Evolutionary conservation across 2,888 invertebrate species (phyloP), one percentile per base, ranked within the genome.

Genomic region (Heliconius ethilla): DNA sequence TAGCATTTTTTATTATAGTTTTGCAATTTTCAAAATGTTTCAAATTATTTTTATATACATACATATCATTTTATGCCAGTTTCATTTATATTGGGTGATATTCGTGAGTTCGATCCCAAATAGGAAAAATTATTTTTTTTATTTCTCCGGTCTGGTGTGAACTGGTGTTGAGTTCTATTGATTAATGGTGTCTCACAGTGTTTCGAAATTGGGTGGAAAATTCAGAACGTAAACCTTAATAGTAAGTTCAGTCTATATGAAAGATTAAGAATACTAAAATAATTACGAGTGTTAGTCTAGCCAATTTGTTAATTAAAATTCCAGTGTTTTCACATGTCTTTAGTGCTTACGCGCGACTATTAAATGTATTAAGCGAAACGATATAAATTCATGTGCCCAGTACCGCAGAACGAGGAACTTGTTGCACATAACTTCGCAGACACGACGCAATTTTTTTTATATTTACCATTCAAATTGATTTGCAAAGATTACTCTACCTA

Each of bases 341-440:
- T 81, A 79, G 65, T 75, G n/a, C 59, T 9, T 59, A 65, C 70
- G 78, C 69, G 78, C 75, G 80, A 70, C 77, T 81, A 80, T 82
- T 83, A 73, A 65, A 55, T 74, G 40, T 78, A 83, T 78, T 82
- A 82, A 81, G 81, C 83, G 83, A 84, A 81, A 80, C 86, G 85
- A 86, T 89, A 85, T 88, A 89, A 91, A 93, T 93, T 92, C 92
- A 86, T 90, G 85, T 89, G 89, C 83, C 86, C 91, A 92, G 84
- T 89, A 88, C 88, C 83, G 91, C 91, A 92, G 90, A 94, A 93
- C 93, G 90, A 88, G 87, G 85, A 88, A 88, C 86, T 87, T 75
- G 78, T 40, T 55, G 72, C 77, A 66, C 76, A 77, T 13, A 78
- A 79, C 13, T 82, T 62, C 67, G 7, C 66, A 66, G 25, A 66